These are phyloP conservation scores for Orchestia grillus DNA, from an alignment of 1,140 invertebrate species.

Conservation along the genomic window DNA sequence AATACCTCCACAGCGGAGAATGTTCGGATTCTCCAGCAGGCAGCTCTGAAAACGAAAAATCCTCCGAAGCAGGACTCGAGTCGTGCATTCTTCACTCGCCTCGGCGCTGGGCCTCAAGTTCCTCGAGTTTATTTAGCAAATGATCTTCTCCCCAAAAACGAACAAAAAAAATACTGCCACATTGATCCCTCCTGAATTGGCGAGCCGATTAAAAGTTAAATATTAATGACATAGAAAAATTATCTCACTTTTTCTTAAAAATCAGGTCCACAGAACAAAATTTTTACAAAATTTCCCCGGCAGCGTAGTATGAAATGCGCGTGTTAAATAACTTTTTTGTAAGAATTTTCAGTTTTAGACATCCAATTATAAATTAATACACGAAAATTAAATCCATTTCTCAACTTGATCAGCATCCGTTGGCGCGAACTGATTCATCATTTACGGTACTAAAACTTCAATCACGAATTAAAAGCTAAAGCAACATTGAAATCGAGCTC, in stretches of 20 bases:
- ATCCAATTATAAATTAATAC: neutral
- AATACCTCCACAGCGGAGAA: no score
- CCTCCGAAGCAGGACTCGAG: neutral
- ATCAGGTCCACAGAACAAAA: no score
- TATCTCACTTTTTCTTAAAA: no score
- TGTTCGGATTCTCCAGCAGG: no score
- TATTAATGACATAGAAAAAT: no score
- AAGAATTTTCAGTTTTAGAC: neutral
- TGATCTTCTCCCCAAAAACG: no score
- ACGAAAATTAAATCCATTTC: neutral
- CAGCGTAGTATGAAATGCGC: neutral
- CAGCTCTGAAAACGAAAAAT: neutral
- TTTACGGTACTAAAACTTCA: neutral
- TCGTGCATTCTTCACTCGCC: neutral
- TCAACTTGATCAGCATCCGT: neutral
- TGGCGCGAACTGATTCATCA: neutral
- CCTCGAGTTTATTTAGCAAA: no score
- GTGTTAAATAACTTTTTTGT: neutral
- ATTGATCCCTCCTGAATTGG: no score
- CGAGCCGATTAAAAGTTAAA: no score
- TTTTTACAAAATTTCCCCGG: no score
- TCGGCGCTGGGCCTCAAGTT: no score
- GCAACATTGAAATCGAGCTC: neutral
- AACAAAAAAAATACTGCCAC: no score
- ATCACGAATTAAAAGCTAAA: neutral